Evolutionary conservation across 92 coral and sea anemone species (phyloP).

Genomic region (Chrysogorgia sp.): DNA sequence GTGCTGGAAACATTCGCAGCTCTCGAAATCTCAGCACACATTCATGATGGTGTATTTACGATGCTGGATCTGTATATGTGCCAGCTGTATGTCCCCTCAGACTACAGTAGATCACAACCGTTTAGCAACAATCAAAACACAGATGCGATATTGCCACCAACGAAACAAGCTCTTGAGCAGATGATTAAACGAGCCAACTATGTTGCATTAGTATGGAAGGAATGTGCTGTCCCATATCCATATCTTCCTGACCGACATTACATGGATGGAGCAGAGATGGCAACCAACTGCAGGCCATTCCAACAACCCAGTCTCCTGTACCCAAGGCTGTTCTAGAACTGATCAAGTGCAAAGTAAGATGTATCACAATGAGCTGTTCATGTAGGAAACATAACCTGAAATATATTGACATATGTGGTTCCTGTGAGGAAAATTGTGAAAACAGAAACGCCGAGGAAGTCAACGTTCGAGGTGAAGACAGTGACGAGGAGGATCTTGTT

Average conservation of each 20-base stretch:
- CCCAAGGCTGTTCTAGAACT: slow-evolving; percentile 65
- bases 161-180: slow-evolving; percentile 50
- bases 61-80: slow-evolving; percentile 50
- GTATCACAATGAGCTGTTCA: slow-evolving; percentile 62
- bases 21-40: slow-evolving; percentile 33
- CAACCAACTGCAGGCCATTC: slow-evolving; percentile 50
- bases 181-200: slow-evolving; percentile 56
- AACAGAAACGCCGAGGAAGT: slow-evolving; percentile 27
- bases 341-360: slow-evolving; percentile 58
- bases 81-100: slow-evolving; percentile 47
- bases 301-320: slow-evolving; percentile 63
- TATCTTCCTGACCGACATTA: slow-evolving; percentile 52
- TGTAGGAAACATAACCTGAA: slow-evolving; percentile 59
- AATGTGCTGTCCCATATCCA: slow-evolving; percentile 50
- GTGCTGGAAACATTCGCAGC: slow-evolving; percentile 50
- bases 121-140: slow-evolving; percentile 60
- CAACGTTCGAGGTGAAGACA: slow-evolving; percentile 4
- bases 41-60: slow-evolving; percentile 27
- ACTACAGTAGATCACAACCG: slow-evolving; percentile 33
- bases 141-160: slow-evolving; percentile 58
- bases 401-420: slow-evolving; percentile 64
- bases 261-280: slow-evolving; percentile 55
- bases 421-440: slow-evolving; percentile 46
- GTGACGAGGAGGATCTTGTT: slow-evolving; percentile 35
- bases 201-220: slow-evolving; percentile 59